Evolutionary conservation across 2,113 vertebrate genomes (phyloP).

Genomic region (Paracyprichromis sp.): DNA sequence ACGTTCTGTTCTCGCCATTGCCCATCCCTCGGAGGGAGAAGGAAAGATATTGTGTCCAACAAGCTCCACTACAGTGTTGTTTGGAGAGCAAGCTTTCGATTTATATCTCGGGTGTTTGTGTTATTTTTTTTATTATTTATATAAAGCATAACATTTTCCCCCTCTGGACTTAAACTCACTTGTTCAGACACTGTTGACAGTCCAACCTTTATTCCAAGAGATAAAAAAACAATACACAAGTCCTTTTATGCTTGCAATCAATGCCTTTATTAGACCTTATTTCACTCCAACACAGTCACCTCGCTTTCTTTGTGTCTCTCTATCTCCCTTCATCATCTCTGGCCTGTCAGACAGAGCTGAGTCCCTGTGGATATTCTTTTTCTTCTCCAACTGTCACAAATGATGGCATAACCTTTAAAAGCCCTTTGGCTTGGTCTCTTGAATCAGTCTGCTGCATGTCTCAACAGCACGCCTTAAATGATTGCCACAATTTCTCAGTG

Average conservation of each 20-base stretch:
- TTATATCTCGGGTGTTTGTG: constrained; percentile 2
- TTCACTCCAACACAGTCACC: neutral
- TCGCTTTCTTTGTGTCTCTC: neutral
- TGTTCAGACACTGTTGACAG: neutral
- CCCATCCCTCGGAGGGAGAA: neutral
- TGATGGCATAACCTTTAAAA: constrained; percentile 54
- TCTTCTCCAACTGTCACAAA: constrained; percentile 37
- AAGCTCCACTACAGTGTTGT: neutral
- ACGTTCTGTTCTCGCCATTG: neutral
- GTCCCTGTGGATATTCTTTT: constrained; percentile 10
- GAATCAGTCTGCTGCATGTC: constrained; percentile 3
- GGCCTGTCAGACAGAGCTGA: neutral
- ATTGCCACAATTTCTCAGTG: constrained; percentile 16
- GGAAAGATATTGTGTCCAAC: constrained; percentile 3
- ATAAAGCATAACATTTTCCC: neutral
- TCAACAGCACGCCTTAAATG: neutral
- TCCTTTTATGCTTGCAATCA: neutral
- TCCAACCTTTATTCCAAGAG: neutral
- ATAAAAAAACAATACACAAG: neutral
- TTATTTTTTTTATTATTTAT: neutral
- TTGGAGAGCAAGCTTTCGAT: constrained; percentile 8
- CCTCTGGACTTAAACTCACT: neutral
- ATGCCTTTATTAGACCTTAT: neutral
- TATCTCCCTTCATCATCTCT: constrained; percentile 26
- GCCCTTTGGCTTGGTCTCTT: constrained; percentile 20